A percentile compares a stretch with the other conserved stretches of the same genome.
Conservation (phyloP, 2,113 vertebrate genomes). For the Microtus oregoni region DNA sequence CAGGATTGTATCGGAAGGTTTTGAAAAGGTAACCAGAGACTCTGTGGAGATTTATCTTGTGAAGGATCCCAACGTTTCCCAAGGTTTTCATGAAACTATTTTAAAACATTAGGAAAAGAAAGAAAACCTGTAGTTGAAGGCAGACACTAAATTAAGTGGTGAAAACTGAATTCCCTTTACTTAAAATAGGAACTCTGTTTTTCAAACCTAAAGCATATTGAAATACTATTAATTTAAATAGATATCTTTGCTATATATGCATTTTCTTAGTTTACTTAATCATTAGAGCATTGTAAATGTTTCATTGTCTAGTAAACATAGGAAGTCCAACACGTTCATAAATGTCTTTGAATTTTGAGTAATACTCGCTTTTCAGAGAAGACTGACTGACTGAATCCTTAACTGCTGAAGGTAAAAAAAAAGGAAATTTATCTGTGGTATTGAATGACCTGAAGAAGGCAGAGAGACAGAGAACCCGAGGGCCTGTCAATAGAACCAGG, state of each 20-base stretch:
- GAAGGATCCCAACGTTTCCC: slow-evolving; percentile 42
- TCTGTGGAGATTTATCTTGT: slow-evolving; percentile 58
- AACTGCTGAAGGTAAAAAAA: background rate
- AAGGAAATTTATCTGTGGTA: background rate
- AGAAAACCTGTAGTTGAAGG: slow-evolving; percentile 44
- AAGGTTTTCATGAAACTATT: slow-evolving; percentile 62
- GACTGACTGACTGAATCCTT: background rate
- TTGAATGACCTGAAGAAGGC: background rate
- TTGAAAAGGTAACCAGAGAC: slow-evolving; percentile 45
- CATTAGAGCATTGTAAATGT: background rate
- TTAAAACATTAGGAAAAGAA: slow-evolving; percentile 37
- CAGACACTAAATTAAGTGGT: background rate
- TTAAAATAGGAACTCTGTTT: slow-evolving; percentile 17
- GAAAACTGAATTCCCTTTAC: slow-evolving; percentile 33
- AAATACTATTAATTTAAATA: slow-evolving; percentile 52
- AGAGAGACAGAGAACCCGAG: background rate
- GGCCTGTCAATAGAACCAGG: background rate
- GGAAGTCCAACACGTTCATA: background rate
- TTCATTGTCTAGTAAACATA: background rate
- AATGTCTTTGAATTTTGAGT: background rate
- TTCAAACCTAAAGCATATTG: background rate
- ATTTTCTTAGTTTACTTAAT: background rate
- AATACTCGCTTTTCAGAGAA: background rate
- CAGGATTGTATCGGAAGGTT: slow-evolving; percentile 50
- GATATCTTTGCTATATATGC: background rate